phyloP scores from a whole-genome alignment of 2,888 invertebrate species.

The Leucoma salicis region DNA sequence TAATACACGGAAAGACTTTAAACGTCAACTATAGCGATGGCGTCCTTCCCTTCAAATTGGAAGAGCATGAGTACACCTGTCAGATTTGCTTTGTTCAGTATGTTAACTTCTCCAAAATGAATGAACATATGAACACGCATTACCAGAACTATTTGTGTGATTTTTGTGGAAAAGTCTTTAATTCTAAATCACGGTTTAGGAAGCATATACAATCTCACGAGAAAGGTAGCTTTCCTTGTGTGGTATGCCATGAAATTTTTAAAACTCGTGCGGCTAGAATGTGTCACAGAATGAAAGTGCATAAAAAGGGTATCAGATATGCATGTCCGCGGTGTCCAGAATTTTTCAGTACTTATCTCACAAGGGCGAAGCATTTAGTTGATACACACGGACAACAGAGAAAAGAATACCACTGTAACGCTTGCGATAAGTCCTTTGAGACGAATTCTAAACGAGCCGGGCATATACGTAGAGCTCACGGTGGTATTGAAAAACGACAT shows the following conservation, averaged over 20 bases:
- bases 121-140: slow-evolving; percentile 71
- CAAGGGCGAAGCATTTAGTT: slow-evolving; percentile 61
- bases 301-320: slow-evolving; percentile 62
- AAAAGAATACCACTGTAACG: slow-evolving; percentile 50
- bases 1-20: slow-evolving; percentile 47
- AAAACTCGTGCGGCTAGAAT: slow-evolving; percentile 58
- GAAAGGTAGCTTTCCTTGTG: slow-evolving; percentile 62
- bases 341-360: slow-evolving; percentile 61
- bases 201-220: slow-evolving; percentile 67
- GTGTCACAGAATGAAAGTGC: slow-evolving; percentile 57
- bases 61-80: slow-evolving; percentile 52
- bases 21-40: slow-evolving; percentile 61
- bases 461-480: slow-evolving; percentile 53
- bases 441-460: slow-evolving; percentile 59
- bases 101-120: slow-evolving; percentile 57
- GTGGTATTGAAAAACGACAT: slow-evolving; percentile 40
- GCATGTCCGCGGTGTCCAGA: slow-evolving; percentile 66
- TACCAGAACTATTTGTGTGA: slow-evolving; percentile 71
- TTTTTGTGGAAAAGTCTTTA: slow-evolving; percentile 67
- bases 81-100: slow-evolving; percentile 58
- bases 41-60: slow-evolving; percentile 66
- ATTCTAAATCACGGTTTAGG: slow-evolving; percentile 64
- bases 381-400: slow-evolving; percentile 55
- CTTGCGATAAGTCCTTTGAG: slow-evolving; percentile 56
- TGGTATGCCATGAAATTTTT: slow-evolving; percentile 56